Evolutionary conservation across 1,140 invertebrate species (phyloP), one percentile per base, ranked within the genome.

Genomic region (Drosophila bipectinata): DNA sequence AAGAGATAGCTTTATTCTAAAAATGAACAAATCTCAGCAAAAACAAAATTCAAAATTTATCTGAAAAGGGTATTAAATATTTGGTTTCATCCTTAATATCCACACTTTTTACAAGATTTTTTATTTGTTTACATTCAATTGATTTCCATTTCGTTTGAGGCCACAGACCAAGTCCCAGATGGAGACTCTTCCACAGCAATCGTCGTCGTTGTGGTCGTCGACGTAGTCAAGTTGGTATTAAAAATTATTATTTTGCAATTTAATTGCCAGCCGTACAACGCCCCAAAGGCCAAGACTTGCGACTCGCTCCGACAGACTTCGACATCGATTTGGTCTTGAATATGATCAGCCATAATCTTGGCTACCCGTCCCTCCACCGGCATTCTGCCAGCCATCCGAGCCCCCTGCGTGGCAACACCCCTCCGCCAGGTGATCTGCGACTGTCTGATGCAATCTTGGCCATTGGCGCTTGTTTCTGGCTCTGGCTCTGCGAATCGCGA

Each of bases 221-320:
- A 10, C 48, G 59, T 26, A 41, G 54, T 63, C 79, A 74, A 62
- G 55, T 63, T 76, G 81, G 64, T 68, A 75, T 78, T 87, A 87
- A 85, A 87, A 81, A 82, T 88, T 80, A 85, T 88, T 82, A 87
- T 87, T 85, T 87, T 74, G 75, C 82, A 81, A 85, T 87, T 85
- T 87, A 85, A 87, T 85, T 85, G 81, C 82, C 61, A 53, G 41
- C 51, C 54, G 30, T 53, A 63, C 67, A 79, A 62, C 66, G 73
- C 59, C 67, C 72, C 82, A 78, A 75, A 87, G 78, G 82, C 77
- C 83, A 80, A 71, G 37, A 81, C 21, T 63, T 49, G 57, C 30
- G 15, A 74, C 49, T 61, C 56, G 68, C 44, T 66, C 24, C 51
- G 37, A 44, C 49, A 67, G 72, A 71, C 67, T 57, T 87, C 82